Evolutionary conservation across 2,888 invertebrate species (phyloP).

Genomic region (Archips xylosteana): DNA sequence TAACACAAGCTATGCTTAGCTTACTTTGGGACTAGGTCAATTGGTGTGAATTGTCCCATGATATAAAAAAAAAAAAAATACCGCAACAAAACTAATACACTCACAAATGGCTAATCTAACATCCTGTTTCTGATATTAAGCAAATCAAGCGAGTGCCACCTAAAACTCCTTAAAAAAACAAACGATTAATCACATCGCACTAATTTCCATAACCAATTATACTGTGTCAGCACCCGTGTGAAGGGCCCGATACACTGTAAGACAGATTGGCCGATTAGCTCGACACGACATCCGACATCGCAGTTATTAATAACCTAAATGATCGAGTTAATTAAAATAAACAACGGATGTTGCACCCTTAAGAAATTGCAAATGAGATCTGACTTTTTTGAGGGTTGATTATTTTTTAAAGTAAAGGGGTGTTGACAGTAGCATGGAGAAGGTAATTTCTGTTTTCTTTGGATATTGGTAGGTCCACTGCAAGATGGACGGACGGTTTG

Average conservation of each 20-base stretch:
- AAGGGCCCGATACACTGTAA: constrained; percentile 21
- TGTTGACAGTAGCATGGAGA: background rate
- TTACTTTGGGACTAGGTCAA: no score
- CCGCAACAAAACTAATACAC: background rate
- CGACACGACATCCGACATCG: constrained; percentile 40
- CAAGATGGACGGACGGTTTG: no score
- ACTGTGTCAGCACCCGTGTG: constrained; percentile 17
- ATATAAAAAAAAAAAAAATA: no score
- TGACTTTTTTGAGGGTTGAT: constrained; percentile 9
- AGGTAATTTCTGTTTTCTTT: background rate
- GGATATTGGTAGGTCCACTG: no score
- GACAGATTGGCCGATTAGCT: constrained; percentile 42
- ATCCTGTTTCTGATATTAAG: background rate
- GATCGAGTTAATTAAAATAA: constrained; percentile 43
- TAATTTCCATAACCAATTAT: constrained; percentile 38
- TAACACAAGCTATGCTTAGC: no score
- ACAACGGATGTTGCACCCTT: constrained; percentile 36
- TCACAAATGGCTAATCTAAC: background rate
- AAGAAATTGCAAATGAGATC: constrained; percentile 23
- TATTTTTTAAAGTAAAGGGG: background rate
- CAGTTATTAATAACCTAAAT: constrained; percentile 42
- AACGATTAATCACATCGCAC: constrained; percentile 16
- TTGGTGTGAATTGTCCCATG: no score
- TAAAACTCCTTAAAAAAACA: background rate
- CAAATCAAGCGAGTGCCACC: background rate